Conservation (phyloP, 1,140 invertebrate genomes). For the Drosophila miranda region DNA sequence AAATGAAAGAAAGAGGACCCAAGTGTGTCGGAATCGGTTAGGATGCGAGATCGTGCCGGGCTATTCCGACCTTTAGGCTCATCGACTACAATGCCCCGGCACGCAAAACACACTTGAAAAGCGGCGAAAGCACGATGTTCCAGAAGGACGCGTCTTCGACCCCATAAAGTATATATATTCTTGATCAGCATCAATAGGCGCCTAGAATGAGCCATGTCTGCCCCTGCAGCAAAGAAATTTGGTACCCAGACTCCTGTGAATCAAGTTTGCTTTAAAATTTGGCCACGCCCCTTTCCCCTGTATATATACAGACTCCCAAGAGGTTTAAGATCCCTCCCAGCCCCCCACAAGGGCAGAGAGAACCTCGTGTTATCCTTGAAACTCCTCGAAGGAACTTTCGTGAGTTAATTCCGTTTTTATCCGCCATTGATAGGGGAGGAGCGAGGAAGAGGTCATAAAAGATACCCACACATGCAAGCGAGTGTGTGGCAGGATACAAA, state of each 20-base stretch:
- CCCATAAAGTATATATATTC: too few relatives aligned
- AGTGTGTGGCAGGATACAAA: conserved; percentile 50
- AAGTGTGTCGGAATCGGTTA: conserved; percentile 17
- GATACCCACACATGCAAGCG: conserved; percentile 68
- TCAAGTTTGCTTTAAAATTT: too few relatives aligned
- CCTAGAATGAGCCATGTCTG: too few relatives aligned
- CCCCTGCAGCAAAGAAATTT: too few relatives aligned
- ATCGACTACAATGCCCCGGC: conserved; percentile 57
- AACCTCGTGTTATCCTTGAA: conserved; percentile 58
- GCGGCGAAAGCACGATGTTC: background rate
- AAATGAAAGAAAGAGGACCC: background rate
- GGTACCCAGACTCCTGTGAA: too few relatives aligned
- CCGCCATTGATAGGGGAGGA: conserved; percentile 27
- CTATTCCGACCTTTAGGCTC: conserved; percentile 58
- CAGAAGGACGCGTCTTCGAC: too few relatives aligned
- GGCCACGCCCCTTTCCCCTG: too few relatives aligned
- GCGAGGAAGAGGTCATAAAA: conserved; percentile 57
- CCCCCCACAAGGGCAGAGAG: conserved; percentile 3
- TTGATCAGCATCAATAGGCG: too few relatives aligned
- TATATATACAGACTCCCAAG: conserved; percentile 10
- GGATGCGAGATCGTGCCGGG: conserved; percentile 53
- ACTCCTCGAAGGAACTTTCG: conserved; percentile 19
- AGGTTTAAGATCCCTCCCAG: conserved; percentile 32
- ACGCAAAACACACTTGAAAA: conserved; percentile 55
- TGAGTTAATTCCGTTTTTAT: too few relatives aligned